phyloP scores from a whole-genome alignment of 2,888 invertebrate species.

The Nasonovia ribisnigri region DNA sequence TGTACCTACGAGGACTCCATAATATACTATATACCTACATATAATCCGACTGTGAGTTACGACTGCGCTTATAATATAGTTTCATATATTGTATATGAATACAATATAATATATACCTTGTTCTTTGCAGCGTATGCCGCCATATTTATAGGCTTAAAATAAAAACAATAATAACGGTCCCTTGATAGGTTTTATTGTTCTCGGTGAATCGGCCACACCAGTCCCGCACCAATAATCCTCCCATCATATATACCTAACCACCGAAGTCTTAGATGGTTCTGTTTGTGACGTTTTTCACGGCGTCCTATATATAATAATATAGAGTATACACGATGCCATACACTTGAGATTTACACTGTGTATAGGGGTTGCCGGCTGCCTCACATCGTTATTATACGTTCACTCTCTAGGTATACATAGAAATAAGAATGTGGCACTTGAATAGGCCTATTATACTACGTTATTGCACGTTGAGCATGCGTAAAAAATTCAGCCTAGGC shows the following conservation, averaged over 20 bases:
- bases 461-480: not conserved
- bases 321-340: not conserved
- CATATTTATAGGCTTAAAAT: not conserved
- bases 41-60: slow-evolving; percentile 52
- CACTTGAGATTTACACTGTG: not conserved
- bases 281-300: not conserved
- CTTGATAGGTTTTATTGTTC: slow-evolving; percentile 36
- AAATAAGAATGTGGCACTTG: not conserved
- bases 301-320: not conserved
- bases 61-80: not conserved
- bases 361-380: not conserved
- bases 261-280: not conserved
- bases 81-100: not conserved
- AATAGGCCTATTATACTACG: not conserved
- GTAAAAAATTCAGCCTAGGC: not conserved
- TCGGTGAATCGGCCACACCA: not conserved
- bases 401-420: not conserved
- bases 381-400: not conserved
- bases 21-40: not conserved
- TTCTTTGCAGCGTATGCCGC: not conserved
- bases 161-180: not conserved
- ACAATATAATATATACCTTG: not conserved
- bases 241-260: not conserved
- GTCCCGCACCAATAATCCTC: not conserved
- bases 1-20: slow-evolving; percentile 20